Evolutionary conservation across 2,888 invertebrate genomes (phyloP).

Genomic region (Nemapogon koenigi): DNA sequence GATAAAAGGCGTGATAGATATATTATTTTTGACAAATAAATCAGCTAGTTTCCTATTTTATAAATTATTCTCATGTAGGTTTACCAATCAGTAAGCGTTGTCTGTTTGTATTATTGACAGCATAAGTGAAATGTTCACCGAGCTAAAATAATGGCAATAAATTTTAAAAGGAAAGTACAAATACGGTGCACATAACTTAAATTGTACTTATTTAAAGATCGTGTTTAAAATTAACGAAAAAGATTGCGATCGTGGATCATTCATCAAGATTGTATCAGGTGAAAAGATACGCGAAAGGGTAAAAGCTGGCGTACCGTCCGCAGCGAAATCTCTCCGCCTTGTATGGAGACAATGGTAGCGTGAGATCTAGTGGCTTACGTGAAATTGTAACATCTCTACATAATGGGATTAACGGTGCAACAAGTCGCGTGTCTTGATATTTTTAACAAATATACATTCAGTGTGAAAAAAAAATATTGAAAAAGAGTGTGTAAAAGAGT

Average conservation of each 20-base stretch:
- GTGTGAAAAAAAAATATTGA: too few relatives aligned
- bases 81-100: too few relatives aligned
- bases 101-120: too few relatives aligned
- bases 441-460: too few relatives aligned
- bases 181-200: too few relatives aligned
- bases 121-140: too few relatives aligned
- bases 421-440: constrained; percentile 20
- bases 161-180: too few relatives aligned
- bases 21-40: too few relatives aligned
- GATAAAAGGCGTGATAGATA: too few relatives aligned
- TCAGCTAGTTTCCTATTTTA: too few relatives aligned
- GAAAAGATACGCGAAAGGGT: constrained; percentile 40
- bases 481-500: constrained; percentile 1
- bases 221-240: constrained; percentile 3
- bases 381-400: constrained; percentile 5
- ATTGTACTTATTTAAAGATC: constrained; percentile 2
- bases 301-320: constrained; percentile 41
- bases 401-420: constrained; percentile 22
- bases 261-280: constrained; percentile 39
- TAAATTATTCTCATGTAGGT: too few relatives aligned
- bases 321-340: constrained; percentile 37
- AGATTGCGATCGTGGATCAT: constrained; percentile 28
- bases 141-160: too few relatives aligned
- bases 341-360: constrained; percentile 49
- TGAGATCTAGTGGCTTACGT: constrained; percentile 41